Evolutionary conservation across 2,113 vertebrate species (phyloP).

Genomic region (Anser brachyrhynchus): DNA sequence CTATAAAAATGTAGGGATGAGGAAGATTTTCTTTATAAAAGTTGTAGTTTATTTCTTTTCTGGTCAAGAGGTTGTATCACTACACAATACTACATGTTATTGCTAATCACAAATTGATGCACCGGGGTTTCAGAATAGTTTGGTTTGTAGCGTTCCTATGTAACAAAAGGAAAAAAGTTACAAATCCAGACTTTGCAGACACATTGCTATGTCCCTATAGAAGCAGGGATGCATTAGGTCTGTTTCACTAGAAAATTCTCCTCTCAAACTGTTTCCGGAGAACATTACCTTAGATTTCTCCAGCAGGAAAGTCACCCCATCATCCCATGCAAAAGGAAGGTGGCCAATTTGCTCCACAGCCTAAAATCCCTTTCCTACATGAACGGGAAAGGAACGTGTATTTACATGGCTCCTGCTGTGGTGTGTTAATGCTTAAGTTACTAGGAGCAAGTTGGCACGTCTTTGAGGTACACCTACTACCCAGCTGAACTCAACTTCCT

Average conservation of each 20-base stretch:
- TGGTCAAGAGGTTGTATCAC: constrained; percentile 73
- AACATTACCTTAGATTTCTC: constrained; percentile 7
- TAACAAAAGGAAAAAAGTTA: constrained; percentile 78
- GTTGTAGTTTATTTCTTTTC: constrained; percentile 57
- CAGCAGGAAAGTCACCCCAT: constrained; percentile 31
- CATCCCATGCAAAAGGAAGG: constrained; percentile 46
- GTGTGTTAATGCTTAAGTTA: constrained; percentile 33
- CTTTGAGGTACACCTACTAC: not conserved
- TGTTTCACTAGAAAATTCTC: constrained; percentile 63
- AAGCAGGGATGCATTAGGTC: constrained; percentile 54
- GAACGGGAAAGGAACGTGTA: constrained; percentile 18
- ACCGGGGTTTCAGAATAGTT: constrained; percentile 78
- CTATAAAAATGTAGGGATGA: constrained; percentile 62
- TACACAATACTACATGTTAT: constrained; percentile 75
- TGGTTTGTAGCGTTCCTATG: constrained; percentile 80
- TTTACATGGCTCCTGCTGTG: constrained; percentile 51
- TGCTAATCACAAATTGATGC: constrained; percentile 79
- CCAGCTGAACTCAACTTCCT: constrained; percentile 44
- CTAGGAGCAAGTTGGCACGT: constrained; percentile 60
- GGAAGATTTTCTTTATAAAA: constrained; percentile 53
- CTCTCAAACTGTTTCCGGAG: constrained; percentile 37
- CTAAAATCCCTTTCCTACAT: constrained; percentile 31
- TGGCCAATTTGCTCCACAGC: constrained; percentile 14
- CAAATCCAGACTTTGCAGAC: constrained; percentile 76
- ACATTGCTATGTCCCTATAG: constrained; percentile 66